These are phyloP conservation scores for Dermolepida albohirtum DNA, from an alignment of 2,888 invertebrate genomes.

Conservation along the genomic window DNA sequence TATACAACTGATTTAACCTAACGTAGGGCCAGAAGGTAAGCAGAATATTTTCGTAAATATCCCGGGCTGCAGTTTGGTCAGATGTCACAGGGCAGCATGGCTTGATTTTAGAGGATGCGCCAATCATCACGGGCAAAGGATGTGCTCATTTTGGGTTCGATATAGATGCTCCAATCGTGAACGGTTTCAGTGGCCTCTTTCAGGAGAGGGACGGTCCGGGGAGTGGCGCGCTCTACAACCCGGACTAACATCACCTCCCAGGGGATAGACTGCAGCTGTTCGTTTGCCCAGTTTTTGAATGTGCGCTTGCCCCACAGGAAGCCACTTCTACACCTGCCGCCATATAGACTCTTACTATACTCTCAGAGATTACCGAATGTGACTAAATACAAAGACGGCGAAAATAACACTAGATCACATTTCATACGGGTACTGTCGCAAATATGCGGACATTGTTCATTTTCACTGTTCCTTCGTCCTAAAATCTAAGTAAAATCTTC, in stretches of 20 bases:
- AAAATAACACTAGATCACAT: slow-evolving; percentile 8
- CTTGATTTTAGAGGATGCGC: slow-evolving; percentile 51
- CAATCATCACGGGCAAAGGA: slow-evolving; percentile 51
- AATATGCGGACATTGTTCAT: background rate
- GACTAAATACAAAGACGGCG: slow-evolving; percentile 21
- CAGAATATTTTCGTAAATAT: slow-evolving; percentile 62
- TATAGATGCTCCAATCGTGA: slow-evolving; percentile 49
- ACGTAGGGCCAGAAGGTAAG: slow-evolving; percentile 56
- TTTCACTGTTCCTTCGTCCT: background rate
- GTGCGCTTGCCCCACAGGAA: slow-evolving; percentile 56
- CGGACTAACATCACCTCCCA: slow-evolving; percentile 46
- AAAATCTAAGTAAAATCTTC: too few species aligned
- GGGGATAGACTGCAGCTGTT: slow-evolving; percentile 52
- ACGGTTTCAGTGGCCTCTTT: slow-evolving; percentile 47
- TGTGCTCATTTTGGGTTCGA: slow-evolving; percentile 52
- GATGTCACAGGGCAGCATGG: slow-evolving; percentile 54
- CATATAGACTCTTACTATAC: slow-evolving; percentile 21
- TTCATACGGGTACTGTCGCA: too few species aligned
- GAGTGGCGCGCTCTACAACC: slow-evolving; percentile 49
- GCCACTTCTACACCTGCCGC: slow-evolving; percentile 61
- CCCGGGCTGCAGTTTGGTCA: slow-evolving; percentile 48
- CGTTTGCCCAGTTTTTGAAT: slow-evolving; percentile 51
- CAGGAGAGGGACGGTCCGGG: slow-evolving; percentile 50
- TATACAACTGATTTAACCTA: slow-evolving; percentile 47
- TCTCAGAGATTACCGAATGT: slow-evolving; percentile 18